Evolutionary conservation across 2,888 invertebrate genomes (phyloP).

Genomic region (Eulithis prunata): DNA sequence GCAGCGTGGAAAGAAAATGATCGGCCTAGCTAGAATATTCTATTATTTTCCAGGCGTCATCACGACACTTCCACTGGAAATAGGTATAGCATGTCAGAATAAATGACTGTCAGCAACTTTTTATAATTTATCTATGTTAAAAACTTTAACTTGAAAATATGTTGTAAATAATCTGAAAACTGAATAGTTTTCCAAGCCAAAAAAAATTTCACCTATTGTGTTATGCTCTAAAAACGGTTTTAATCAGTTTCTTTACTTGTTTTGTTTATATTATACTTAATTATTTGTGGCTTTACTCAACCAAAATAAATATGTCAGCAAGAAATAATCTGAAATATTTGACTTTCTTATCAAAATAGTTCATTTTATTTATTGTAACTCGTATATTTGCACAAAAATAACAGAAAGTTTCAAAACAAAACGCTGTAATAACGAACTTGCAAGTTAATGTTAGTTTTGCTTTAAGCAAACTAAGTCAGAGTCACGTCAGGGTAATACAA

Average conservation of each 20-base stretch:
- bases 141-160: no score
- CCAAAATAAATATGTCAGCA: conserved; percentile 16
- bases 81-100: no score
- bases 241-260: not conserved
- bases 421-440: conserved; percentile 51
- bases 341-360: conserved; percentile 13
- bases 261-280: conserved; percentile 1
- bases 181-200: no score
- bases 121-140: no score
- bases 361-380: conserved; percentile 11
- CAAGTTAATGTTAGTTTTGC: conserved; percentile 80
- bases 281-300: not conserved
- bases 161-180: no score
- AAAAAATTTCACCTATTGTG: not conserved
- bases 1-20: no score
- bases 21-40: no score
- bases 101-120: no score
- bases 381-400: conserved; percentile 23
- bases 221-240: not conserved
- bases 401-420: conserved; percentile 39
- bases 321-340: conserved; percentile 11
- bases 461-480: conserved; percentile 70
- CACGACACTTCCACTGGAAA: no score
- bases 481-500: conserved; percentile 72
- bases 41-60: no score